Evolutionary conservation across 1,140 invertebrate species (phyloP), one percentile per base, ranked within the genome.

Genomic region (Drosophila bipectinata): DNA sequence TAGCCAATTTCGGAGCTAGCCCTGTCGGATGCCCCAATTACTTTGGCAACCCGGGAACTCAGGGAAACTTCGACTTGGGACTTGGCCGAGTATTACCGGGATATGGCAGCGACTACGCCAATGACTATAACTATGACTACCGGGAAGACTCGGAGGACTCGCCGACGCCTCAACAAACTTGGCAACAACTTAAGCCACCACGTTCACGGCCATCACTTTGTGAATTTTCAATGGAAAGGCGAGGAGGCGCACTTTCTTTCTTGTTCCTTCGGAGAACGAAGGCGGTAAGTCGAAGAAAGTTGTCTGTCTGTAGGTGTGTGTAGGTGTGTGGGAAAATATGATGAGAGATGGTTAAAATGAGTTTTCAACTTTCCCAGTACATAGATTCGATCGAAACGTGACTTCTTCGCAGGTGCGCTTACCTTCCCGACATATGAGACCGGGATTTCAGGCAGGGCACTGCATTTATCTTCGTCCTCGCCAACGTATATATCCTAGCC

Each of bases 341-440:
- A 66, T 51, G 58, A 41, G 56, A 45, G 58, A 63, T 71, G 67
- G 28, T 39, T 71, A 34, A 69, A 71, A 58, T 60, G 37, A 47
- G 37, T 60, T 72, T 60, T 21, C 48, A 71, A 68, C 55, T 59
- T 71, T 54, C 37, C 45, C 18, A 60, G 47, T 41, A 14, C 68
- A 45, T 51, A 72, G 55, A 48, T 60, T 58, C 68, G 71, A 62
- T 72, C 51, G 51, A 55, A 72, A 72, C 71, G 68, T 73, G 71
- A 72, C 71, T 73, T 72, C 69, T 45, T 44, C 37, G 39, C 59
- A 59, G 24, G 57, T 18, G 15, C 32, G 37, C 18, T 51, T 15
- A 51, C 57, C 62, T 5, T 15, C 34, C 37, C 51, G 58, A 63
- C 63, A 66, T 66, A 63, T 58, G 62, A 57, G 12, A 45, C 52